These are phyloP conservation scores for Globicephala melas DNA, from an alignment of 2,113 vertebrate genomes.

Conservation along the genomic window DNA sequence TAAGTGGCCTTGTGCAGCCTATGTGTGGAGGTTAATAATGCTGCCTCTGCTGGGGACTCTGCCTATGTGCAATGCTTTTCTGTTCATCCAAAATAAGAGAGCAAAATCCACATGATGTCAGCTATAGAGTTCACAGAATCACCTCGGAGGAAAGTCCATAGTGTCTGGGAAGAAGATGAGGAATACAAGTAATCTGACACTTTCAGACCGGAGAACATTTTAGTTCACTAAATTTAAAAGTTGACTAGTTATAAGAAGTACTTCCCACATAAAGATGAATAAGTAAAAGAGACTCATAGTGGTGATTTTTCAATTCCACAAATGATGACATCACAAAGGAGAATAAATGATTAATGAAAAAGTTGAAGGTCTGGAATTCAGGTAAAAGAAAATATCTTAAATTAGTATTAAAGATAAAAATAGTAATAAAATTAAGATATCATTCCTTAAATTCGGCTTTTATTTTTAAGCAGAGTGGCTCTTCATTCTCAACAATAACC, in stretches of 20 bases:
- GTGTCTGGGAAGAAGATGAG: neutral
- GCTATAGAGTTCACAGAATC: neutral
- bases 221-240: neutral
- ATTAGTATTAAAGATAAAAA: slow-evolving; percentile 25
- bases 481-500: slow-evolving; percentile 36
- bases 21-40: neutral
- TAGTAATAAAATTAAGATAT: neutral
- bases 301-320: neutral
- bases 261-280: neutral
- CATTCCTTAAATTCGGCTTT: neutral
- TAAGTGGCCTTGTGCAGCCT: neutral
- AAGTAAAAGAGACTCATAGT: neutral
- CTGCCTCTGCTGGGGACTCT: too few species aligned
- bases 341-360: neutral
- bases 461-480: neutral
- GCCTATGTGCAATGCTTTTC: neutral
- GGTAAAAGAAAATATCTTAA: neutral
- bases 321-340: neutral
- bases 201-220: neutral
- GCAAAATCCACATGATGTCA: neutral
- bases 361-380: neutral
- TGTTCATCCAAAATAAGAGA: neutral
- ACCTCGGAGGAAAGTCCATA: fast-evolving
- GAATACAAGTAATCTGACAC: neutral
- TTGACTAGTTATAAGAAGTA: neutral